Percentiles rank a stretch among this genome's conserved stretches.
phyloP scores from a whole-genome alignment of 2,797 vertebrate genomes.

The Anguilla anguilla region DNA sequence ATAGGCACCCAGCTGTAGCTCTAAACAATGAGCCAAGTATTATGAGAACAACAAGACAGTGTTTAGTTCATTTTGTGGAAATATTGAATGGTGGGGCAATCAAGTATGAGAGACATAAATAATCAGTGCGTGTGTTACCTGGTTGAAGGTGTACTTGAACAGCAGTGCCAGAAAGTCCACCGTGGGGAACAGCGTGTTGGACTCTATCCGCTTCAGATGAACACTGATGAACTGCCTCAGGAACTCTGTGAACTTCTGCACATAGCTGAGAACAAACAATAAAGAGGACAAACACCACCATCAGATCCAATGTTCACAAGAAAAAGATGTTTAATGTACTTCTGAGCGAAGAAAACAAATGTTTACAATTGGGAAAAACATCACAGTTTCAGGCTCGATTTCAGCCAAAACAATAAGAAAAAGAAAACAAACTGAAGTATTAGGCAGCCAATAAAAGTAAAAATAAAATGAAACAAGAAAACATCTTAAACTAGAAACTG shows the following conservation, averaged over 20 bases:
- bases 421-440: conserved; percentile 9
- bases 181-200: conserved; percentile 94
- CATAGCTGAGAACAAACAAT: conserved; percentile 77
- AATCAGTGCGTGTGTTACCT: conserved; percentile 75
- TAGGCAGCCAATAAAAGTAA: conserved; percentile 22
- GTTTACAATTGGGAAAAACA: conserved; percentile 15
- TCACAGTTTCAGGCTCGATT: neutral
- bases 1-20: neutral
- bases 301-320: neutral
- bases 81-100: neutral
- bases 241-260: conserved; percentile 99
- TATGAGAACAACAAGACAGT: no score
- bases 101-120: neutral
- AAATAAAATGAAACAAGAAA: conserved; percentile 5
- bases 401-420: conserved; percentile 19
- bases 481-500: conserved; percentile 11
- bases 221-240: conserved; percentile 96
- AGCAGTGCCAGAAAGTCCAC: conserved; percentile 93
- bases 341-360: conserved; percentile 6
- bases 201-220: conserved; percentile 93
- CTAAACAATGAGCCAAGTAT: neutral
- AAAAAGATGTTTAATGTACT: neutral
- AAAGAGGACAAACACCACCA: conserved; percentile 12
- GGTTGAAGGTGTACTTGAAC: conserved; percentile 98
- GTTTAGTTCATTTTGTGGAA: no score